These are phyloP conservation scores for Lottia gigantea DNA, from an alignment of 2,888 invertebrate genomes.

Conservation along the genomic window DNA sequence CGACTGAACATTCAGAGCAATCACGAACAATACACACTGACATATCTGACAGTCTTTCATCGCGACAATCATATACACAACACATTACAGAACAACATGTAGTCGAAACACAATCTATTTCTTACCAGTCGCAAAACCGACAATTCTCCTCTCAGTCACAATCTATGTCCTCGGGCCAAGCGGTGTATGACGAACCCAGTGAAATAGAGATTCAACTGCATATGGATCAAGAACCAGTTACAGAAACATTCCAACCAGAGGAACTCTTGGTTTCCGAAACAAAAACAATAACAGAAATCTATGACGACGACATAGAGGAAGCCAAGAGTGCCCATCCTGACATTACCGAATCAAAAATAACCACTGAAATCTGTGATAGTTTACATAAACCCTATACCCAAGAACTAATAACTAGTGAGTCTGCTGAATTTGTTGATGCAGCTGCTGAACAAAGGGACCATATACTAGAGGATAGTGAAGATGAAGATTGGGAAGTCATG, in stretches of 20 bases:
- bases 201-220: conserved; percentile 14
- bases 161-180: not conserved
- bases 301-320: not conserved
- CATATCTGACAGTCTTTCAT: not conserved
- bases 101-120: not conserved
- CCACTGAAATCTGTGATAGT: conserved; percentile 9
- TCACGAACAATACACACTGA: not conserved
- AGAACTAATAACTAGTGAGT: not conserved
- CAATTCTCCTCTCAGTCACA: not conserved
- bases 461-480: conserved; percentile 16
- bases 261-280: not conserved
- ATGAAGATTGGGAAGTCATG: conserved; percentile 50
- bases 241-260: conserved; percentile 6
- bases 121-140: not conserved
- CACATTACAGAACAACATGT: not conserved
- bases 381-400: not conserved
- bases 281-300: not conserved
- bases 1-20: not conserved
- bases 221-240: conserved; percentile 11
- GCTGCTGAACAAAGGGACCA: not conserved
- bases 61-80: conserved; percentile 1
- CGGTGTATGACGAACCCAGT: not conserved
- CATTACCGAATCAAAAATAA: conserved; percentile 6
- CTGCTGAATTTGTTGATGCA: conserved; percentile 1
- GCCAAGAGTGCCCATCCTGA: not conserved